Conservation (phyloP, 2,888 invertebrate genomes). For the Spodoptera exigua region DNA sequence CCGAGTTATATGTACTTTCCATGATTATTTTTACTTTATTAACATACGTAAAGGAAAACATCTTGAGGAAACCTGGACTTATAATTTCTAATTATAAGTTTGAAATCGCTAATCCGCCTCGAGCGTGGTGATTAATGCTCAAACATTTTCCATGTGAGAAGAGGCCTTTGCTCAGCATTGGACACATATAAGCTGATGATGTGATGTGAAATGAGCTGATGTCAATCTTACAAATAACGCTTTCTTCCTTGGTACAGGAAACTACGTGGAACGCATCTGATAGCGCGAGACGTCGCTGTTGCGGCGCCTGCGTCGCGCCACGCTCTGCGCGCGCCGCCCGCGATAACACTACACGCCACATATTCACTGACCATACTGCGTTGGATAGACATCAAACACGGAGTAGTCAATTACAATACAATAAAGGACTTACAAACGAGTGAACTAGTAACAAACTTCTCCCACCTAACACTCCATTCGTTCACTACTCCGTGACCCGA, state of each 20-base stretch:
- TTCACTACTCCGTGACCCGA: constrained; percentile 27
- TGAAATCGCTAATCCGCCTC: no score
- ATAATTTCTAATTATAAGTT: no score
- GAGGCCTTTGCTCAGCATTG: no score
- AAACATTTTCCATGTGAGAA: no score
- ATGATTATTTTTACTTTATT: no score
- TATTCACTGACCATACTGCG: constrained; percentile 20
- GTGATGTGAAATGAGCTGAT: background rate
- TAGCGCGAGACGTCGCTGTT: constrained; percentile 84
- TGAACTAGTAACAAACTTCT: constrained; percentile 15
- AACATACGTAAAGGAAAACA: no score
- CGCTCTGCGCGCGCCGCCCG: constrained; percentile 75
- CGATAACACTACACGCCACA: constrained; percentile 50
- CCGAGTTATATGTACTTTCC: no score
- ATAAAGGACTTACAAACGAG: constrained; percentile 6
- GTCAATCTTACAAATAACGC: background rate
- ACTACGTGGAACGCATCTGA: constrained; percentile 90
- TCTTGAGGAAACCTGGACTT: no score
- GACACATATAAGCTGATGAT: no score
- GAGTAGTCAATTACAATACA: constrained; percentile 20
- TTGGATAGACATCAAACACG: constrained; percentile 19
- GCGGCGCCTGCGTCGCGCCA: constrained; percentile 82
- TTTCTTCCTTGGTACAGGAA: constrained; percentile 90
- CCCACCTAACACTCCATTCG: constrained; percentile 24
- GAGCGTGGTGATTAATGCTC: no score